A percentile compares a stretch with the other conserved stretches of the same genome.
phyloP scores from a whole-genome alignment of 2,888 invertebrate species.

The Tridacna gigas region DNA sequence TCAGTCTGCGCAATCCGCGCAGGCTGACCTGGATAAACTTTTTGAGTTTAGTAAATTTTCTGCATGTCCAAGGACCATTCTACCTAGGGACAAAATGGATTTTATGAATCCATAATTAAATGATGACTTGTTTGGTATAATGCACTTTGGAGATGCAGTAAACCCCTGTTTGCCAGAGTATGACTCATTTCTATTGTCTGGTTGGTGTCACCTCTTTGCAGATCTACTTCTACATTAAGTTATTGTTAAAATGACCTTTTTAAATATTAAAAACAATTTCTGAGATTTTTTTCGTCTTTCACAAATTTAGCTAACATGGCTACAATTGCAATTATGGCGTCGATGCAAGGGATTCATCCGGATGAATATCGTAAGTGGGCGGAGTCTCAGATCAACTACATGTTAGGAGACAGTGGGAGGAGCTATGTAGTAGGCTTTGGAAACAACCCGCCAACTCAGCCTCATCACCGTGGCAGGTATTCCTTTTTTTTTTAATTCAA shows the following conservation, averaged over 20 bases:
- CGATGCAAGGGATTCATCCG: constrained; percentile 72
- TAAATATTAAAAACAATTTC: neutral
- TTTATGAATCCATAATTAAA: no score
- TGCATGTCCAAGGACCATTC: no score
- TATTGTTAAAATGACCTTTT: neutral
- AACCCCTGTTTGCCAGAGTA: no score
- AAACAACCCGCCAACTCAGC: constrained; percentile 68
- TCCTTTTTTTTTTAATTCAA: neutral
- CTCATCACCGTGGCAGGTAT: constrained; percentile 74
- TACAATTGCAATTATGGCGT: constrained; percentile 76
- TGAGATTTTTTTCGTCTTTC: neutral
- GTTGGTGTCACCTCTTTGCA: no score
- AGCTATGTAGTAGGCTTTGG: constrained; percentile 80
- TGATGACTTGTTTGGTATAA: no score
- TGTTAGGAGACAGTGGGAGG: constrained; percentile 72
- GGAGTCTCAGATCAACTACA: constrained; percentile 76
- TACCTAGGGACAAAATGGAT: no score
- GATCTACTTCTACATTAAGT: neutral
- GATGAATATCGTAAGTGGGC: constrained; percentile 73
- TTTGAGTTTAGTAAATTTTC: no score
- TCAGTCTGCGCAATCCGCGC: no score
- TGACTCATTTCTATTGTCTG: no score
- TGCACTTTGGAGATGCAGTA: no score
- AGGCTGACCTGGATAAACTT: no score
- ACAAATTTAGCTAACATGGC: constrained; percentile 76